phyloP scores from a whole-genome alignment of 2,113 vertebrate genomes.

The Orientallactaga bullata region DNA sequence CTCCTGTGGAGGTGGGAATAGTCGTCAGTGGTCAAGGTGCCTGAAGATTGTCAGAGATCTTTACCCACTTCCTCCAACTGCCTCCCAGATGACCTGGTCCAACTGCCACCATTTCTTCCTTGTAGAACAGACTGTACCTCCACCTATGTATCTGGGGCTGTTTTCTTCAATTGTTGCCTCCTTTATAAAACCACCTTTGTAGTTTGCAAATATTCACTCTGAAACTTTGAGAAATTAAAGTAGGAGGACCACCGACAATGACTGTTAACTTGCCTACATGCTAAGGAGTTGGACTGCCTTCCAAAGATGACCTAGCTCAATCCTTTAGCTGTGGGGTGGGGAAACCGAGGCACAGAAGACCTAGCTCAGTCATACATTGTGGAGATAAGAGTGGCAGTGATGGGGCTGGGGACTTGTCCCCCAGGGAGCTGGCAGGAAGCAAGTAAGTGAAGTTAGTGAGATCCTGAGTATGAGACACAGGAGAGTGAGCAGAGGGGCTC shows the following conservation, averaged over 20 bases:
- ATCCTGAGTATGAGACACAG: not conserved
- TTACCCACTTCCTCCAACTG: not conserved
- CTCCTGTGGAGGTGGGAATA: not conserved
- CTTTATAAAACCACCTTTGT: not conserved
- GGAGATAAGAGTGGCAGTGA: not conserved
- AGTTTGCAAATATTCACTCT: not conserved
- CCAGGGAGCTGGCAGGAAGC: not conserved
- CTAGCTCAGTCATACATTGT: not conserved
- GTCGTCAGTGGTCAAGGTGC: fast-evolving
- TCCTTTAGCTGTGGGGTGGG: too few relatives aligned
- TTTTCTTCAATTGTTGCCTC: not conserved
- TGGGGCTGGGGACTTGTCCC: not conserved
- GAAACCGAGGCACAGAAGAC: not conserved
- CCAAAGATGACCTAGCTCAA: not conserved
- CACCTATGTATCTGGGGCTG: not conserved
- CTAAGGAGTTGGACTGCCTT: not conserved
- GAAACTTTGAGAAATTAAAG: not conserved
- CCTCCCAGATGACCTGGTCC: not conserved
- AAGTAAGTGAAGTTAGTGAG: not conserved
- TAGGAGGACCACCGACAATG: not conserved
- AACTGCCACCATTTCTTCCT: not conserved
- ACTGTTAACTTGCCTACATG: not conserved
- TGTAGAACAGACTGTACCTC: not conserved
- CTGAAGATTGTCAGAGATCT: not conserved
- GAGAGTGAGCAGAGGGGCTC: not conserved